These are phyloP conservation scores for Vulpes ferrilata DNA, from an alignment of 2,113 vertebrate genomes.

Conservation along the genomic window DNA sequence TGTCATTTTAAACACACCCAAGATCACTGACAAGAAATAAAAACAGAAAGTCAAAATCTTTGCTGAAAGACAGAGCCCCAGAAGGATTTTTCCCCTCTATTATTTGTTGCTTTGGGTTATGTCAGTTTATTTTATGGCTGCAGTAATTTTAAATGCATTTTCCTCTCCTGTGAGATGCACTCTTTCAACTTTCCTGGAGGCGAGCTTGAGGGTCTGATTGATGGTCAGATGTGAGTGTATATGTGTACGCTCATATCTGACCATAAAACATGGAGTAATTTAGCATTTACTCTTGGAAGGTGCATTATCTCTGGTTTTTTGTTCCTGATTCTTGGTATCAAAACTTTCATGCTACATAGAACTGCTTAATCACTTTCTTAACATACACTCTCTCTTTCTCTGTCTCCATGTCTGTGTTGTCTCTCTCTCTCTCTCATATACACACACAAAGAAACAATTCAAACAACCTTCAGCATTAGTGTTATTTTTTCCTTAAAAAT, in stretches of 20 bases:
- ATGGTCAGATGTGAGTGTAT: slow-evolving; percentile 76
- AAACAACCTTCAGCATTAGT: slow-evolving; percentile 4
- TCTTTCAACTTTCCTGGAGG: slow-evolving; percentile 87
- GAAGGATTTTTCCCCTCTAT: slow-evolving; percentile 69
- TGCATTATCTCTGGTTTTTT: slow-evolving; percentile 61
- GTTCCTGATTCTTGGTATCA: slow-evolving; percentile 55
- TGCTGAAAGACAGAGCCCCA: slow-evolving; percentile 75
- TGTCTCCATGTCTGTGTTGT: neutral
- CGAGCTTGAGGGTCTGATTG: slow-evolving; percentile 85
- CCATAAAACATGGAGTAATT: slow-evolving; percentile 80
- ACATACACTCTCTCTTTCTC: neutral
- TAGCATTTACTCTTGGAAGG: slow-evolving; percentile 75
- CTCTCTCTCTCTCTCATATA: neutral
- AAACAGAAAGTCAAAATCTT: slow-evolving; percentile 83
- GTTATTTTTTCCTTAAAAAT: slow-evolving; percentile 26
- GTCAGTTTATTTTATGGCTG: slow-evolving; percentile 86
- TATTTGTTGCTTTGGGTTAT: slow-evolving; percentile 87
- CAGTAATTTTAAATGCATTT: slow-evolving; percentile 88
- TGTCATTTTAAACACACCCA: slow-evolving; percentile 77
- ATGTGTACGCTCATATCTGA: slow-evolving; percentile 61
- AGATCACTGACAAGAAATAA: slow-evolving; percentile 84
- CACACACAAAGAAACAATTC: neutral
- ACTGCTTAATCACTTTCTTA: neutral
- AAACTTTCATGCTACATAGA: slow-evolving; percentile 10
- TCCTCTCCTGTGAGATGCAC: slow-evolving; percentile 85